Evolutionary conservation across 2,888 invertebrate genomes (phyloP).

Genomic region (Acanthoscelides obtectus): DNA sequence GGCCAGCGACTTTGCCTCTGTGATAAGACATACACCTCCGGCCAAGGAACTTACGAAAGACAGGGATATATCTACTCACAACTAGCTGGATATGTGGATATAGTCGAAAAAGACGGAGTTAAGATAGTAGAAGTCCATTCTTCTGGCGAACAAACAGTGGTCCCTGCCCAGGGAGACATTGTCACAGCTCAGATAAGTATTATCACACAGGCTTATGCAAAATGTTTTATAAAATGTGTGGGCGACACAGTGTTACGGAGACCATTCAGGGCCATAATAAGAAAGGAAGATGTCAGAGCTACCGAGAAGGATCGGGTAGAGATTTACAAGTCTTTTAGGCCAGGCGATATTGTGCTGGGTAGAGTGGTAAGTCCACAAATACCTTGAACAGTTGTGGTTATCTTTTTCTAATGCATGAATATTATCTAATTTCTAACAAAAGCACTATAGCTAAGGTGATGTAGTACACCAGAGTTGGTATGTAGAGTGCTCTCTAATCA

Average conservation of each 20-base stretch:
- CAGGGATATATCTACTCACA: constrained; percentile 84
- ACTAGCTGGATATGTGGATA: constrained; percentile 72
- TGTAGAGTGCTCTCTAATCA: too few relatives aligned
- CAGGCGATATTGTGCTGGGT: constrained; percentile 91
- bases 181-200: constrained; percentile 84
- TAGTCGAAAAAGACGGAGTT: constrained; percentile 56
- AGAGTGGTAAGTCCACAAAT: constrained; percentile 70
- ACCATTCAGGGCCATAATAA: constrained; percentile 73
- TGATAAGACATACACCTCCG: constrained; percentile 63
- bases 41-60: constrained; percentile 81
- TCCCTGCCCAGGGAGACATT: constrained; percentile 83
- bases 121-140: constrained; percentile 67
- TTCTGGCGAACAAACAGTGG: constrained; percentile 68
- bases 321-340: constrained; percentile 85
- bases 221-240: constrained; percentile 82
- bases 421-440: too few relatives aligned
- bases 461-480: too few relatives aligned
- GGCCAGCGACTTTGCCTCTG: constrained; percentile 71
- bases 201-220: constrained; percentile 79
- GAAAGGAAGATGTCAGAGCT: constrained; percentile 86
- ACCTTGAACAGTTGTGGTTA: too few relatives aligned
- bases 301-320: constrained; percentile 88
- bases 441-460: too few relatives aligned
- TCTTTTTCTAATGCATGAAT: too few relatives aligned
- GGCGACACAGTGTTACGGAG: constrained; percentile 73